Percentiles rank a stretch among this genome's conserved stretches.
These are phyloP conservation scores for Limnephilus auricula DNA, from an alignment of 2,888 invertebrate species.

Conservation along the genomic window DNA sequence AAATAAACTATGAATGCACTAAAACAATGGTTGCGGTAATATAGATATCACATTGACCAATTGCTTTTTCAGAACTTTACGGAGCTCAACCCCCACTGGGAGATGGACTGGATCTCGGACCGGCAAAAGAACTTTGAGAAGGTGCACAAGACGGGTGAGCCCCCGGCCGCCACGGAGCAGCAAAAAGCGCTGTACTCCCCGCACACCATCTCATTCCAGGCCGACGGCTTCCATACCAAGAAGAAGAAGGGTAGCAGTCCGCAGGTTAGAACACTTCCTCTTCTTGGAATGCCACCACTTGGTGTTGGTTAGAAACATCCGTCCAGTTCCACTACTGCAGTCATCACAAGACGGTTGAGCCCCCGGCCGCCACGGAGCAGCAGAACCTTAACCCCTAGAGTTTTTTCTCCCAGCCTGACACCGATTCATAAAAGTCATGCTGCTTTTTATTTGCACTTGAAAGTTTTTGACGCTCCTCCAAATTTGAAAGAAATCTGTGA, in stretches of 20 bases:
- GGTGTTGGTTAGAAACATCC: not conserved
- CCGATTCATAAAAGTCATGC: too few relatives aligned
- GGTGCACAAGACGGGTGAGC: constrained; percentile 69
- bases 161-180: constrained; percentile 69
- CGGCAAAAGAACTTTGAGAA: constrained; percentile 84
- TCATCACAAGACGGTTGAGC: too few relatives aligned
- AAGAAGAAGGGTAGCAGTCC: constrained; percentile 67
- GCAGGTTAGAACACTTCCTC: constrained; percentile 45
- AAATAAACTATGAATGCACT: too few relatives aligned
- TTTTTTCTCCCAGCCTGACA: too few relatives aligned
- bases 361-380: too few relatives aligned
- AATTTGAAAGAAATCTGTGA: too few relatives aligned
- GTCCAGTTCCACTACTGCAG: too few relatives aligned
- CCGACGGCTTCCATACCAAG: constrained; percentile 75
- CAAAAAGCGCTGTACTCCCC: constrained; percentile 73
- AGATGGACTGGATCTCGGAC: constrained; percentile 91
- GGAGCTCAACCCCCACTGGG: constrained; percentile 91
- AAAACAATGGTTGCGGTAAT: too few relatives aligned
- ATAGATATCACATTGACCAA: not conserved
- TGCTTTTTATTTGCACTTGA: too few relatives aligned
- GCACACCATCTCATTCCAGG: constrained; percentile 75
- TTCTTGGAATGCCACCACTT: not conserved
- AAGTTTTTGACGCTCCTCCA: too few relatives aligned
- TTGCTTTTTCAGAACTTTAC: constrained; percentile 81
- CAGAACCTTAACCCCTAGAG: too few relatives aligned